phyloP scores from a whole-genome alignment of 23 tunicate genomes.

The Phallusia fumigata region DNA sequence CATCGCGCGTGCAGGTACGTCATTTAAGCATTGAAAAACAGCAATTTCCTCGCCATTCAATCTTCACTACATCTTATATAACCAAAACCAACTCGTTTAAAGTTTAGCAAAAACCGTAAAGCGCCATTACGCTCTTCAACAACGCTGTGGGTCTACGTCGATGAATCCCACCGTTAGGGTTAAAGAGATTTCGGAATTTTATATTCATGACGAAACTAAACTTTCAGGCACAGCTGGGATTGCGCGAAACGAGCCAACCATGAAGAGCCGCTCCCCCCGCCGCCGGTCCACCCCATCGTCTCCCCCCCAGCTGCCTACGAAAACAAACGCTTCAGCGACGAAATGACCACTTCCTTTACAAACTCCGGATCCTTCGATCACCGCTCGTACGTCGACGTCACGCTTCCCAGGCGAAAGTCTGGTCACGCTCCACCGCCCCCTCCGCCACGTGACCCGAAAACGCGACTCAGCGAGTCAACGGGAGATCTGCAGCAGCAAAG shows the following conservation, averaged over 20 bases:
- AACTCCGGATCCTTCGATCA: background rate
- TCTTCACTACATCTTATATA: too few relatives aligned
- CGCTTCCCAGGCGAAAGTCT: background rate
- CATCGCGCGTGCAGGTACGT: too few relatives aligned
- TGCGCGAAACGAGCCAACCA: background rate
- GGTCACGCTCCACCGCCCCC: conserved; percentile 41
- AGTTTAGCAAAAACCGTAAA: too few relatives aligned
- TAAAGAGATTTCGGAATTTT: too few relatives aligned
- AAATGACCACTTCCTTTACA: conserved; percentile 12
- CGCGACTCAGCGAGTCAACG: conserved; percentile 18
- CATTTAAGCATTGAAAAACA: background rate
- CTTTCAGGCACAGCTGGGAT: conserved; percentile 44
- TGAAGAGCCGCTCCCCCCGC: background rate
- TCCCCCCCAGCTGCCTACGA: conserved; percentile 23
- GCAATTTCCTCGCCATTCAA: background rate
- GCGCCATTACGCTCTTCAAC: too few relatives aligned
- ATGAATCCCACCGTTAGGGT: too few relatives aligned
- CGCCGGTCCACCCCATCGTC: conserved; percentile 19
- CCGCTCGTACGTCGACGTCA: background rate
- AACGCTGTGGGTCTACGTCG: too few relatives aligned
- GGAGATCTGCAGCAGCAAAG: background rate
- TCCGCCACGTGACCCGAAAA: conserved; percentile 48
- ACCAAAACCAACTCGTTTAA: too few relatives aligned
- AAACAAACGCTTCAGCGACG: conserved; percentile 21
- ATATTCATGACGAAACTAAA: background rate